Evolutionary conservation across 2,113 vertebrate species (phyloP), one percentile per base, ranked within the genome.

Genomic region (Poeciliopsis occidentalis): DNA sequence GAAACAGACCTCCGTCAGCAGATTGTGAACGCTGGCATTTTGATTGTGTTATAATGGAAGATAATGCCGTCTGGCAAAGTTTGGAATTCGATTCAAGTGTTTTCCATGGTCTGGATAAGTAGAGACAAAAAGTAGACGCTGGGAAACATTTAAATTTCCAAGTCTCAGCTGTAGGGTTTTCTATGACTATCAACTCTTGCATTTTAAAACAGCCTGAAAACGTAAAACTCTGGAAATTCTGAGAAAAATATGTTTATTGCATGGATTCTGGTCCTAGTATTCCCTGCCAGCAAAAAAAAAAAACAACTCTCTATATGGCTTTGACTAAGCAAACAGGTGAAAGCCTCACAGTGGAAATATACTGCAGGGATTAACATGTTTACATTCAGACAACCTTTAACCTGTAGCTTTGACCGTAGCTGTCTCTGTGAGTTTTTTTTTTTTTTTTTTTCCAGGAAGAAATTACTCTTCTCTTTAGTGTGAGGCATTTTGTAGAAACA

Each of bases 41-140:
- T 60, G 26, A 47, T 67, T 75, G 27, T 85, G 77, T 75, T 81
- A 29, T 72, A 70, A 10, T 57, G 24, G 24, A n/a, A n/a, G 24
- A 19, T 57, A 19, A 24, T 57, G 51, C 22, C 3, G 24, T 57
- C 22, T 24, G 51, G 47, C 24, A 54, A 54, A 54, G 47, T 54
- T 54, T 54, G 47, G 51, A 57, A 17, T 57, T 57, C 10, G 51
- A 57, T 57, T 57, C 7, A 11, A 19, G 51, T 57, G 7, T 57
- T 57, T 57, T 57, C 51, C 2, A 10, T 34, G 51, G 24, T 57
- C 22, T 57, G 51, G 13, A 17, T 47, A 47, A 47, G 13, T 19
- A 19, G 6, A 17, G 5, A 4, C 5, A 7, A 7, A 19, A 7
- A 5, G 19, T 54, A 24, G 22, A 54, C 7, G 10, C 8, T 54